Evolutionary conservation across 2,797 vertebrate genomes (phyloP).

Genomic region (Muraenolepis orangiensis): DNA sequence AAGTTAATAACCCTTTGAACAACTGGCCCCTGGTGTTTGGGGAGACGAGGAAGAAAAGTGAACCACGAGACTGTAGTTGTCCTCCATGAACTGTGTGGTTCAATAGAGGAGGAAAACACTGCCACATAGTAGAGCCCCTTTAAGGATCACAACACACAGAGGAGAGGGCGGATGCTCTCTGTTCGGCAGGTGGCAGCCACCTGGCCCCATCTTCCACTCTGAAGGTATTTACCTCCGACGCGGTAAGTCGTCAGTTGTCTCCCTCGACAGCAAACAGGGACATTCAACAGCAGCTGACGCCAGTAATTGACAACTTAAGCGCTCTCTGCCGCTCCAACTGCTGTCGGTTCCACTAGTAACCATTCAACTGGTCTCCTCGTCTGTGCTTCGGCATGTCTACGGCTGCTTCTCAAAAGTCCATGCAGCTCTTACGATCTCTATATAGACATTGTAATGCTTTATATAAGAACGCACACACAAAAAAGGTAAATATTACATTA

Average conservation of each 20-base stretch:
- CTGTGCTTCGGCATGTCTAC: neutral
- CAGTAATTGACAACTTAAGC: neutral
- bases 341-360: neutral
- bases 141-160: neutral
- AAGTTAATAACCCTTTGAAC: too few relatives aligned
- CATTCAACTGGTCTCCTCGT: neutral
- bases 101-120: too few relatives aligned
- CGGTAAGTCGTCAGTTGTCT: neutral
- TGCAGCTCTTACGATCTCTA: too few relatives aligned
- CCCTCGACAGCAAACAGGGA: neutral
- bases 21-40: too few relatives aligned
- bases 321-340: neutral
- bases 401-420: too few relatives aligned
- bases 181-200: neutral
- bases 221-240: neutral
- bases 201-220: neutral
- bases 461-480: neutral
- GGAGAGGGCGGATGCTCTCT: neutral
- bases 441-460: neutral
- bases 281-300: neutral
- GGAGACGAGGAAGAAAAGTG: neutral
- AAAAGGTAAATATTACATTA: neutral
- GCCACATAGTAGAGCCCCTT: too few relatives aligned
- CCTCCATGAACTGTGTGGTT: too few relatives aligned
- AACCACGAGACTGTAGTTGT: too few relatives aligned